Base-by-base conservation (phyloP, 2,888 invertebrate genomes). In the Metopia argyrocephala region DNA sequence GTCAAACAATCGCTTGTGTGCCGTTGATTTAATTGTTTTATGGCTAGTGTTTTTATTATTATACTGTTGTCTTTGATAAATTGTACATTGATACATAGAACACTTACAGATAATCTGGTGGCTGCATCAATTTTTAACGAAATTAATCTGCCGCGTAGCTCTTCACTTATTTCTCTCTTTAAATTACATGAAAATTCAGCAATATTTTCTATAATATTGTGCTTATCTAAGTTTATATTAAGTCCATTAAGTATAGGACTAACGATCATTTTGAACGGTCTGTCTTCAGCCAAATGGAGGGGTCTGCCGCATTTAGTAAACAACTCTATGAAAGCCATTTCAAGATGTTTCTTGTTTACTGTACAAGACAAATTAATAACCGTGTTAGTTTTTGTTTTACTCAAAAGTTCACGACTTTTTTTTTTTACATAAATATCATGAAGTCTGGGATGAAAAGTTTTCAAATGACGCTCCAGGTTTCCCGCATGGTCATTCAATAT, bases 101-200 rank as follows among this genome's bases (percentile, higher is more conserved):
- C 59, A 57, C 73, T 68, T 45, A 71, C 15, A 45, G 65, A 46
- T 61, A 52, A 54, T n/a, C 68, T 73, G 18, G 73, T 73, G 20
- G 68, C 73, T 52, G 73, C 73, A 68, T 78, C 68, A 38, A 80
- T 78, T 68, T 80, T 78, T 23, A 75, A 48, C 21, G 68, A 75
- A 52, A 69, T 23, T 54, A 79, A 15, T 62, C 61, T 62, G 38
- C 79, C 79, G 1, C 74, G 18, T 28, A 56, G 28, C 54, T 76
- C 71, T 52, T 80, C 57, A 9, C n/a, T 69, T 25, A 70, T 45
- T 57, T 76, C 76, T 4, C 31, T 3, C 48, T 76, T 79, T 56
- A 76, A 28, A 50, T 79, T 79, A 12, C 20, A 31, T 7, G 70
- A 70, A 76, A 56, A 71, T 18, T 65, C 48, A 59, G 76, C 54